Evolutionary conservation across 1,140 invertebrate genomes (phyloP).

Genomic region (Drosophila neocordata): DNA sequence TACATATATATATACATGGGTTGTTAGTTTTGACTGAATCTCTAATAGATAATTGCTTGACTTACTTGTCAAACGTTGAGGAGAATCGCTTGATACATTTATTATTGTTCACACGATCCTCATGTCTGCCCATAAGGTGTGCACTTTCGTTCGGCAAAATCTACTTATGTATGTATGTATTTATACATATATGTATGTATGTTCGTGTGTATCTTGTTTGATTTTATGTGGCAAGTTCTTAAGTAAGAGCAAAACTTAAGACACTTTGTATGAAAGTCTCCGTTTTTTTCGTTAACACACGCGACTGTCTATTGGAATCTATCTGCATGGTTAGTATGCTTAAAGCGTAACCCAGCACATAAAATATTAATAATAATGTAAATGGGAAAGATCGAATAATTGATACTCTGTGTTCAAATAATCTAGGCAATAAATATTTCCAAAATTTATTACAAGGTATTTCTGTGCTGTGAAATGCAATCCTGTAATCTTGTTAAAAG

Average conservation of each 20-base stretch:
- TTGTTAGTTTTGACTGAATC: slow-evolving; percentile 24
- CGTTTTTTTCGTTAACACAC: too few relatives aligned
- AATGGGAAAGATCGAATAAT: too few relatives aligned
- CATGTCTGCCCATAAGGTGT: slow-evolving; percentile 21
- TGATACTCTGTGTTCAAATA: too few relatives aligned
- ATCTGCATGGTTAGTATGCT: slow-evolving; percentile 34
- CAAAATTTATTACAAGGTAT: too few relatives aligned
- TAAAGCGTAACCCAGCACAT: not conserved
- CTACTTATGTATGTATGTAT: not conserved
- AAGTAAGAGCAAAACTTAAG: not conserved
- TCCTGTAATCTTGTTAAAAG: too few relatives aligned
- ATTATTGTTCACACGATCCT: not conserved
- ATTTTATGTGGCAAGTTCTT: slow-evolving; percentile 50
- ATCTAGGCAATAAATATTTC: too few relatives aligned
- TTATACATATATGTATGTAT: not conserved
- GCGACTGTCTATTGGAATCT: too few relatives aligned
- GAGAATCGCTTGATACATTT: slow-evolving; percentile 25
- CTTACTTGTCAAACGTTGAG: slow-evolving; percentile 64
- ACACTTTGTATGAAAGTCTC: not conserved
- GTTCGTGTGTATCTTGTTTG: not conserved
- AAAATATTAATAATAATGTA: too few relatives aligned
- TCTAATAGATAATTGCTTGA: slow-evolving; percentile 68
- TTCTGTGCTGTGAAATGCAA: too few relatives aligned
- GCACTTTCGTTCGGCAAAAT: slow-evolving; percentile 69
- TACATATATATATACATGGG: not conserved